phyloP scores from a whole-genome alignment of 2,113 vertebrate genomes.

The Epinephelus moara region DNA sequence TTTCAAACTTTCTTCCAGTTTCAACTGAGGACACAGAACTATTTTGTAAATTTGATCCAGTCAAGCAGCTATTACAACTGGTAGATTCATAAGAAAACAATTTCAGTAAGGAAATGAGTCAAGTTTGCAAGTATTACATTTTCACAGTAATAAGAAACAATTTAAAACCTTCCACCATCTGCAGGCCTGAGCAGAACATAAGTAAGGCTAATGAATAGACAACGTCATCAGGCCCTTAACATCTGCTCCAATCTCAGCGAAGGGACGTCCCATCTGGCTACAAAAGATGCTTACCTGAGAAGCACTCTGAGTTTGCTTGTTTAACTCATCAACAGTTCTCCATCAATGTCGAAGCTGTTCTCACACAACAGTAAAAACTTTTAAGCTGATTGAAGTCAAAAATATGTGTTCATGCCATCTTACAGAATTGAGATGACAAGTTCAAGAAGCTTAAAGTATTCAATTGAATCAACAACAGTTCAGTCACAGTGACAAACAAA shows the following conservation, averaged over 20 bases:
- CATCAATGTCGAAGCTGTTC: background rate
- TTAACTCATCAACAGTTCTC: background rate
- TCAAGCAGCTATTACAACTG: background rate
- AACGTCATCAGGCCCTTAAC: constrained; percentile 11
- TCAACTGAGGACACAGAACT: background rate
- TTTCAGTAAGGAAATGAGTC: background rate
- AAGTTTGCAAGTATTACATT: background rate
- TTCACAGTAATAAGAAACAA: background rate
- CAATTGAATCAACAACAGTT: background rate
- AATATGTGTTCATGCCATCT: background rate
- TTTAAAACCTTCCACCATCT: background rate
- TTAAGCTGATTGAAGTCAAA: background rate
- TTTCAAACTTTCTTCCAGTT: background rate
- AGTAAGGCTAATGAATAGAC: constrained; percentile 11
- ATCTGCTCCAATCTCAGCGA: constrained; percentile 26
- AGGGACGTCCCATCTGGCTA: constrained; percentile 27
- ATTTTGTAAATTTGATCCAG: background rate
- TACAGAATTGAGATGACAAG: background rate
- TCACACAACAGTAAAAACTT: background rate
- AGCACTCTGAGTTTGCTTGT: background rate
- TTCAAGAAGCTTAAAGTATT: background rate
- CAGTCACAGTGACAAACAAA: background rate
- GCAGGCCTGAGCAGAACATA: constrained; percentile 1
- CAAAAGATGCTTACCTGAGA: background rate
- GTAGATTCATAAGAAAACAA: background rate